These are phyloP conservation scores for Corydoras maculifer DNA, from an alignment of 2,113 vertebrate species.

Conservation along the genomic window DNA sequence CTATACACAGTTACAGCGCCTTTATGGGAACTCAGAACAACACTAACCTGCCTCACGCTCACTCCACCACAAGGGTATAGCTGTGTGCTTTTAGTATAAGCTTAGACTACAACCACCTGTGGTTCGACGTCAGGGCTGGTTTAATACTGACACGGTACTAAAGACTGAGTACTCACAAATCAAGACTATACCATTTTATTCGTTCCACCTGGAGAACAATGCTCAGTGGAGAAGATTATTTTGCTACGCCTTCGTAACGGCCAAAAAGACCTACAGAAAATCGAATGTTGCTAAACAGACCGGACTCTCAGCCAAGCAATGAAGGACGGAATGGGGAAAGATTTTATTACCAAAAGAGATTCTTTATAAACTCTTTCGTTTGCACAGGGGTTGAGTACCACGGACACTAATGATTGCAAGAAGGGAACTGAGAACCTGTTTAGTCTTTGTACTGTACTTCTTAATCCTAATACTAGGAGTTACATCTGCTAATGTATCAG, in stretches of 20 bases:
- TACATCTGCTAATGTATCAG: conserved; percentile 41
- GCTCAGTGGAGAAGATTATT: conserved; percentile 65
- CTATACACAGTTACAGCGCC: conserved; percentile 88
- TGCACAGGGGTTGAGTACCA: conserved; percentile 44
- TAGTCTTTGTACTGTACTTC: conserved; percentile 61
- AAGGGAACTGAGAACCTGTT: conserved; percentile 55
- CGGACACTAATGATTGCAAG: conserved; percentile 22
- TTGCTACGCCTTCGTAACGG: conserved; percentile 68
- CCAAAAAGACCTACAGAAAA: conserved; percentile 62
- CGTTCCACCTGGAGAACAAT: conserved; percentile 54
- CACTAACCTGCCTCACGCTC: conserved; percentile 87
- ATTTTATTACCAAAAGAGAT: conserved; percentile 49
- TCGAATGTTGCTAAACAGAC: conserved; percentile 64
- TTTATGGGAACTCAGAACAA: conserved; percentile 90
- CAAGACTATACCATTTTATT: conserved; percentile 12
- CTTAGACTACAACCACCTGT: conserved; percentile 6
- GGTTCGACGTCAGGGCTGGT: conserved; percentile 13
- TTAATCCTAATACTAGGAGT: conserved; percentile 58
- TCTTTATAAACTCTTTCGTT: conserved; percentile 28
- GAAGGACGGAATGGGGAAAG: conserved; percentile 34
- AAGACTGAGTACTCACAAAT: conserved; percentile 15
- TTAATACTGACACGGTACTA: conserved; percentile 20
- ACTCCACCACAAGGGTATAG: conserved; percentile 96
- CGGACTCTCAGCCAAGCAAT: conserved; percentile 62
- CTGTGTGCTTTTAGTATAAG: conserved; percentile 43